These are phyloP conservation scores for Meandrusa payeni DNA, from an alignment of 2,888 invertebrate species.

Conservation along the genomic window DNA sequence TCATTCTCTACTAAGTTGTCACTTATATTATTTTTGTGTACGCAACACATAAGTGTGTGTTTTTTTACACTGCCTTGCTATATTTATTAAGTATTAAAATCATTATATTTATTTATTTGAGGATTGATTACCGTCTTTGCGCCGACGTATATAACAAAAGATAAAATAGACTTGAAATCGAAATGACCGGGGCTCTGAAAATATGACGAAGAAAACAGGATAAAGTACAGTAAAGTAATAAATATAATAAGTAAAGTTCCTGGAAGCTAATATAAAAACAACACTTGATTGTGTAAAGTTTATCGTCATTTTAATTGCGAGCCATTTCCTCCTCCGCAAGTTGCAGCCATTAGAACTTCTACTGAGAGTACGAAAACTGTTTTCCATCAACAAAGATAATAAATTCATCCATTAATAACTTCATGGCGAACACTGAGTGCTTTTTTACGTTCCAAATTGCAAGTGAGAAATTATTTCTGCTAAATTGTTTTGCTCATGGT, in stretches of 20 bases:
- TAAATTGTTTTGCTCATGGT: slow-evolving; percentile 28
- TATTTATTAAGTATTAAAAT: not conserved
- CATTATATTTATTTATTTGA: too few species aligned
- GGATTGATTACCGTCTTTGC: too few species aligned
- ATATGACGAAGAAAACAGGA: too few species aligned
- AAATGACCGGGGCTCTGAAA: too few species aligned
- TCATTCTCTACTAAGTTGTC: too few species aligned
- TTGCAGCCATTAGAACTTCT: slow-evolving; percentile 22
- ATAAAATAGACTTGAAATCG: too few species aligned
- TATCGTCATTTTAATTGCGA: slow-evolving; percentile 17
- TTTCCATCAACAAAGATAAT: slow-evolving; percentile 49
- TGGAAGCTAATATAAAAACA: not conserved
- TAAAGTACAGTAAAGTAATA: too few species aligned
- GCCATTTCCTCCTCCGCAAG: not conserved
- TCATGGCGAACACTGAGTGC: slow-evolving; percentile 49
- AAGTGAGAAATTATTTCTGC: slow-evolving; percentile 41
- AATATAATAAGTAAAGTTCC: too few species aligned
- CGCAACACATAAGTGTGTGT: too few species aligned
- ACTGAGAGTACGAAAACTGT: slow-evolving; percentile 32
- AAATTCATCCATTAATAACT: slow-evolving; percentile 56
- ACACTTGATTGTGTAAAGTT: slow-evolving; percentile 3
- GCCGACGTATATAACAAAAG: too few species aligned
- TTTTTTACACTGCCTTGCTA: not conserved
- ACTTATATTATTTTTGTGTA: too few species aligned
- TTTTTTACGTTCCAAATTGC: slow-evolving; percentile 52